A percentile compares a stretch with the other conserved stretches of the same genome.
Conservation (phyloP, 2,113 vertebrate species). For the Vulpes lagopus region DNA sequence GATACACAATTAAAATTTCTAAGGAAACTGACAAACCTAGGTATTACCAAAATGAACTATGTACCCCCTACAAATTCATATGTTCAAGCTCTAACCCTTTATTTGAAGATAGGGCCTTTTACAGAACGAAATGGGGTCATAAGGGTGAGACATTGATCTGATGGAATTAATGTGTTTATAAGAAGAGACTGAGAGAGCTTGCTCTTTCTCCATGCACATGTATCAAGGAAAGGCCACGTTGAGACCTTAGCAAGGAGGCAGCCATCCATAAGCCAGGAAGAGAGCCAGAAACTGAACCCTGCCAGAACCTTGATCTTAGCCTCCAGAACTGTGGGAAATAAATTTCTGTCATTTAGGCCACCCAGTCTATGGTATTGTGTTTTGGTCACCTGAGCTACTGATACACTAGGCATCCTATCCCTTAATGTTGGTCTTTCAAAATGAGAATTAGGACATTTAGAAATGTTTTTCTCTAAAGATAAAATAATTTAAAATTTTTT, state of each 20-base stretch:
- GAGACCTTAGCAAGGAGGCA: neutral
- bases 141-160: neutral
- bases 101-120: neutral
- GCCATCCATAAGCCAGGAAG: neutral
- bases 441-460: neutral
- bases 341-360: neutral
- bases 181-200: neutral
- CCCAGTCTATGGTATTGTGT: neutral
- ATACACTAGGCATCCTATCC: neutral
- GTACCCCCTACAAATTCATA: neutral
- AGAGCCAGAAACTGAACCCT: neutral
- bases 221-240: neutral
- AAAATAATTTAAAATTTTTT: neutral
- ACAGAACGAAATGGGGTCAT: neutral
- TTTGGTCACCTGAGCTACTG: neutral
- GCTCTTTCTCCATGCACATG: neutral
- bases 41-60: neutral
- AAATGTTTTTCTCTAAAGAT: slow-evolving; percentile 14
- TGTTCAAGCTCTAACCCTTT: neutral
- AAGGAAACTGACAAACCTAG: neutral
- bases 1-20: neutral
- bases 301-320: neutral
- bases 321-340: neutral
- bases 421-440: slow-evolving; percentile 47
- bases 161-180: neutral